phyloP scores from a whole-genome alignment of 2,113 vertebrate species.

The Rhinichthys klamathensis region DNA sequence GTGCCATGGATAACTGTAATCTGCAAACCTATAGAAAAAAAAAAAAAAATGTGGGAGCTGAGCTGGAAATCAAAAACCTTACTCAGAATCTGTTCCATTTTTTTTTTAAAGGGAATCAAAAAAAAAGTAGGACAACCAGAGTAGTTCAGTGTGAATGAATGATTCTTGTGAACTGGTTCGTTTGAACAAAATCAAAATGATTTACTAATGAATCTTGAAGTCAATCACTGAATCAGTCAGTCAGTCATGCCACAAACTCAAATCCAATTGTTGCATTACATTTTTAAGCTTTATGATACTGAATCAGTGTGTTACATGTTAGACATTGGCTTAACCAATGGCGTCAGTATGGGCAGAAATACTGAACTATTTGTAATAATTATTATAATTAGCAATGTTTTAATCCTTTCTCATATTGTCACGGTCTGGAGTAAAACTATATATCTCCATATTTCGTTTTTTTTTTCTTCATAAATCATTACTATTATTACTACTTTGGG shows the following conservation, averaged over 20 bases:
- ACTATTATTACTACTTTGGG: too few relatives aligned
- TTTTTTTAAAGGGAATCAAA: neutral
- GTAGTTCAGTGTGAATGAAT: neutral
- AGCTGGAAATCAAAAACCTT: neutral
- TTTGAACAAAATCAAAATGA: neutral
- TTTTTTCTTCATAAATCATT: too few relatives aligned
- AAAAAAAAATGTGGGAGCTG: neutral
- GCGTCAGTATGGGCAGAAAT: neutral
- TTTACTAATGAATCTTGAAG: neutral
- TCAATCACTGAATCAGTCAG: too few relatives aligned
- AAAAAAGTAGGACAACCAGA: neutral
- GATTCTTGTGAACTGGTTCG: neutral
- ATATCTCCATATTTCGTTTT: too few relatives aligned
- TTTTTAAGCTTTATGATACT: neutral
- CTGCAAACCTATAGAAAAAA: neutral
- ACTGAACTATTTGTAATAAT: neutral
- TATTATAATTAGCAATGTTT: neutral
- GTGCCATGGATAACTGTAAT: neutral
- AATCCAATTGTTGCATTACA: neutral
- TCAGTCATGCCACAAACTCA: too few relatives aligned
- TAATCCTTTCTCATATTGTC: neutral
- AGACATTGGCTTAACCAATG: neutral
- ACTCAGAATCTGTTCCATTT: too few relatives aligned
- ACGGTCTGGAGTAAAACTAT: neutral
- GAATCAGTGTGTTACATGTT: neutral